phyloP scores from a whole-genome alignment of 2,113 vertebrate species.

The Pavo muticus region DNA sequence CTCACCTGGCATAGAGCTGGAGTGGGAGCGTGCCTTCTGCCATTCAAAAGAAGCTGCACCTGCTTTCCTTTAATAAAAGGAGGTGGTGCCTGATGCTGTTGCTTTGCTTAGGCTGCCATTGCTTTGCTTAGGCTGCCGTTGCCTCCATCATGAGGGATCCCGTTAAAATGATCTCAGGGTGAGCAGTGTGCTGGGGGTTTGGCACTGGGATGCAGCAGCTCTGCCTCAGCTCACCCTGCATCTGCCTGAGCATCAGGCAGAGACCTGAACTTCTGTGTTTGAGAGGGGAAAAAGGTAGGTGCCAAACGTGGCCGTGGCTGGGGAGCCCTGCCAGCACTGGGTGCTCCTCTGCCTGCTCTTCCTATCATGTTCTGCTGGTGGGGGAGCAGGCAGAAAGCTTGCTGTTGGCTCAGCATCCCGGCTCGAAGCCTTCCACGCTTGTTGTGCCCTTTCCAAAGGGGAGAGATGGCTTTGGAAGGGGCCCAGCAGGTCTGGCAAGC shows the following conservation, averaged over 20 bases:
- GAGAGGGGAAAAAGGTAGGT: not conserved
- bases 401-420: not conserved
- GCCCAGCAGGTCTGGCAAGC: conserved; percentile 48
- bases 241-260: rapidly evolving
- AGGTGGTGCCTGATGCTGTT: not conserved
- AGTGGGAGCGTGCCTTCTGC: not conserved
- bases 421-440: not conserved
- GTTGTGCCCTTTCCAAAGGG: conserved; percentile 44
- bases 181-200: not conserved
- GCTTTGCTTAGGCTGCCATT: not conserved
- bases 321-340: not conserved
- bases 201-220: not conserved
- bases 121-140: not conserved
- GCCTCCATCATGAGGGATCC: not conserved
- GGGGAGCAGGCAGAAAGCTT: not conserved
- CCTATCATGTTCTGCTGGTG: not conserved
- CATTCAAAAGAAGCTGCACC: not conserved
- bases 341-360: not conserved
- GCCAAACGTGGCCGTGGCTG: not conserved
- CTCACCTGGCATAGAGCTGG: not conserved
- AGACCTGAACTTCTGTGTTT: not conserved
- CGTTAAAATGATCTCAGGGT: not conserved
- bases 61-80: not conserved
- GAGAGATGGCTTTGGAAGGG: conserved; percentile 53
- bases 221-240: not conserved